Evolutionary conservation across 2,888 invertebrate genomes (phyloP), one percentile per base, ranked within the genome.

Genomic region (Linnaemya tessellans): DNA sequence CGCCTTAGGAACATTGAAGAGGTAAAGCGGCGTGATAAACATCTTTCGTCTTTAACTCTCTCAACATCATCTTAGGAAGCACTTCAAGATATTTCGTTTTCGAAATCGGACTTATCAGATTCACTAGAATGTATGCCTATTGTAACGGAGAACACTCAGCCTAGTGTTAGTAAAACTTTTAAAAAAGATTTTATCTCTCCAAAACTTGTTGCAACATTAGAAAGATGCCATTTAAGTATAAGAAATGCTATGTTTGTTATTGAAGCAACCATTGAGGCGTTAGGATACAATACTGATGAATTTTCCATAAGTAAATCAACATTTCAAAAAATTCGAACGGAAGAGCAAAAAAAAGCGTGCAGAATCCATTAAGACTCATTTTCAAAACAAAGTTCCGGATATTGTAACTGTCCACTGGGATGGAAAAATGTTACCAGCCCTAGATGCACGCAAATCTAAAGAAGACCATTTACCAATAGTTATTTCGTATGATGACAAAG

Each of bases 401-500:
- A 25, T 71, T 1, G 43, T 71, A 15, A 62, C 22, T n/a, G 10
- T 79, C 10, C 51, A 71, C 51, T 71, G 71, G 43, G 41, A 64
- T 71, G 62, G 41, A 10, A 70, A 58, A 46, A 35, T 79, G 35
- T 60, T 41, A 13, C 51, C 70, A n/a, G 60, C 46, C 15, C 10
- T 62, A 62, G 41, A 60, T 49, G 35, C 10, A 67, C 22, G 38
- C 35, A 67, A n/a, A 22, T 46, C 30, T n/a, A 56, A 54, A n/a
- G 56, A 58, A 58, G 46, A 67, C 20, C 51, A 43, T 13, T 18
- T 75, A 15, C 54, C 54, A 35, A 54, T 58, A 22, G 35, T 43
- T 51, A 49, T 67, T 22, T 22, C 64, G 0, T 43, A 43, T 25
- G 38, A 38, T 20, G 13, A 62, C 10, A 38, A 62, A 11, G 41